Base-by-base conservation (phyloP, 2,113 vertebrate species). In the Gobiocypris rarus region DNA sequence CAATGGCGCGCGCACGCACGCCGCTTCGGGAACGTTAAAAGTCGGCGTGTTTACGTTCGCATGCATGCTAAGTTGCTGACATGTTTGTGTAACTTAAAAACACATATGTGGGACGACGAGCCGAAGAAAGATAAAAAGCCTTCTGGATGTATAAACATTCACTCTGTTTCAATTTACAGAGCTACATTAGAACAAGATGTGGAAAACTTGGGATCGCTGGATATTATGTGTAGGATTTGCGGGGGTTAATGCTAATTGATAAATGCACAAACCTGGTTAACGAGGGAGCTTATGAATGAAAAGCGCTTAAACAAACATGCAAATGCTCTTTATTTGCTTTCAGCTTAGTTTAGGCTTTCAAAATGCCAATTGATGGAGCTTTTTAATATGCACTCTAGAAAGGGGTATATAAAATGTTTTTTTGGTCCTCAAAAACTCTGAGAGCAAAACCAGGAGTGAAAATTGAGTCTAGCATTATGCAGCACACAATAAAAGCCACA, bases 181-280 rank as follows among this genome's bases (percentile, higher is more conserved):
- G 4, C 67, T 50, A 88, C 93, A 93, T 94, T 94, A 91, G 81
- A 94, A 91, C 92, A 93, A 94, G 93, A 93, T 93, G 94, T 93
- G 89, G 89, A 79, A 94, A 92, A 78, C 22, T 81, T 63, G 79
- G 69, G 82, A 84, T 48, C 26, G 83, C 31, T 85, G 86, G 69
- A 81, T 76, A 74, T 83, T 83, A 75, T 75, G 63, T 59, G 41
- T 73, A 73, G 84, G 56, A 83, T 65, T 56, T 81, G 52, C 19
- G 74, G 71, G 22, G 65, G 34, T 84, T 82, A 24, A 71, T 52
- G n/a, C 15, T 41, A 19, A 76, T 83, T 77, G 41, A 65, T 48
- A 58, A 63, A 83, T 82, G 45, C 58, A 56, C 22, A 59, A 54
- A 54, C 52, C 52, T 54, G 14, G 11, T 52, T 75, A 69, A 26